Conservation (phyloP, 1,140 invertebrate genomes). For the Diploscapter pachys region DNA sequence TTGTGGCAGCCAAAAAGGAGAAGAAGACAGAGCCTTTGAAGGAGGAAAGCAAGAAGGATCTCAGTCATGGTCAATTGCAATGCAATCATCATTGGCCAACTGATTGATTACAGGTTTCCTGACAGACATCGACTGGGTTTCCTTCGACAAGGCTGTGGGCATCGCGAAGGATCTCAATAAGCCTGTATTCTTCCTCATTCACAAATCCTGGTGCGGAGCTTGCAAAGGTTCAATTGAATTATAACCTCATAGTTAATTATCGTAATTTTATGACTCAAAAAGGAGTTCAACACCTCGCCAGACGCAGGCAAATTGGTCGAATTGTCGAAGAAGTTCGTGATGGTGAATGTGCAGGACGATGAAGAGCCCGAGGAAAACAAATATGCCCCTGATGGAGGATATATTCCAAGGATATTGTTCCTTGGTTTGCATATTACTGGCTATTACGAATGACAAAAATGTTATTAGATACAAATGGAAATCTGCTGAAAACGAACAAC, state of each 20-base stretch:
- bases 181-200: slow-evolving; percentile 56
- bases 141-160: slow-evolving; percentile 49
- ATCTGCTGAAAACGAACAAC: slow-evolving; percentile 50
- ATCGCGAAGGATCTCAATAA: slow-evolving; percentile 53
- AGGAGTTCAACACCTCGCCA: slow-evolving; percentile 41
- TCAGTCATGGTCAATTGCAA: slow-evolving; percentile 10
- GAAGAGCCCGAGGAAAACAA: slow-evolving; percentile 56
- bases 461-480: slow-evolving; percentile 50
- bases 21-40: slow-evolving; percentile 18
- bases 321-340: slow-evolving; percentile 54
- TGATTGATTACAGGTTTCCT: slow-evolving; percentile 45
- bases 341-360: slow-evolving; percentile 57
- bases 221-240: slow-evolving; percentile 44
- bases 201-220: slow-evolving; percentile 58
- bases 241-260: neutral
- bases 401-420: slow-evolving; percentile 55
- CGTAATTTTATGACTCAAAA: slow-evolving; percentile 47
- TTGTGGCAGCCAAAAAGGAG: neutral
- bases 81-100: neutral
- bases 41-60: slow-evolving; percentile 5
- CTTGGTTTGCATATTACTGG: slow-evolving; percentile 42
- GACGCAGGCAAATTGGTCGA: slow-evolving; percentile 49
- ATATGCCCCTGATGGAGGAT: slow-evolving; percentile 54
- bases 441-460: neutral
- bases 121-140: slow-evolving; percentile 56